Base-by-base conservation (phyloP, 1,140 invertebrate genomes). In the Mizuhopecten yessoensis region DNA sequence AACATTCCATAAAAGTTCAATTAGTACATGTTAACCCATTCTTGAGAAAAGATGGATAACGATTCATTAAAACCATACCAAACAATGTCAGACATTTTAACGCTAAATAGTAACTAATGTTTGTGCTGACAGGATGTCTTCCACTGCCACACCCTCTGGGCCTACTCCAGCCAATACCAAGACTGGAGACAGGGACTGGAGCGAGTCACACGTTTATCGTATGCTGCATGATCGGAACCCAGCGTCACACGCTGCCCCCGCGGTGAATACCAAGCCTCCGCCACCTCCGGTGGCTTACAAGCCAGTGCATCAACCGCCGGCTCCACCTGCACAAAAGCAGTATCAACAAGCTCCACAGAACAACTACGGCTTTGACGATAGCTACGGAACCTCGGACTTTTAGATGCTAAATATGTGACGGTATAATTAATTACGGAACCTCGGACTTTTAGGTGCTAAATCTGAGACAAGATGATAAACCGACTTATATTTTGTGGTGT, bases 171-270 rank as follows among this genome's bases (percentile, higher is more conserved):
- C 57, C 45, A 57, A 9, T 17, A 57, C 45, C n/a, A 75, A 75
- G n/a, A 75, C 57, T 75, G 94, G 94, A 15, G 94, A 95, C n/a
- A 45, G 94, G 15, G 94, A 95, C 91, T 95, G 94, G 94, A 94
- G 91, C 36, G 93, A 95, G 92, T 95, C 94, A 9, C 92, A 93
- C 17, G 93, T 95, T 5, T 93, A 92, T 45, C 90, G 92, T 20
- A 93, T 95, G 93, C 91, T 95, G 87, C 90, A 93, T 13, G 92
- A 94, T n/a, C 57, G 29, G 57, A 90, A 92, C 91, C 36, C 57
- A 89, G 87, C 89, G 91, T 34, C 89, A 88, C 23, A 86, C 89
- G 45, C 36, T 17, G 75, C 90, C 88, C 33, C 88, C 88, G 7
- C n/a, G 90, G 89, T 1, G 90, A 92, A 75, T 91, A 92, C 0